phyloP scores from a whole-genome alignment of 2,888 invertebrate genomes.

The Idaea biselata region DNA sequence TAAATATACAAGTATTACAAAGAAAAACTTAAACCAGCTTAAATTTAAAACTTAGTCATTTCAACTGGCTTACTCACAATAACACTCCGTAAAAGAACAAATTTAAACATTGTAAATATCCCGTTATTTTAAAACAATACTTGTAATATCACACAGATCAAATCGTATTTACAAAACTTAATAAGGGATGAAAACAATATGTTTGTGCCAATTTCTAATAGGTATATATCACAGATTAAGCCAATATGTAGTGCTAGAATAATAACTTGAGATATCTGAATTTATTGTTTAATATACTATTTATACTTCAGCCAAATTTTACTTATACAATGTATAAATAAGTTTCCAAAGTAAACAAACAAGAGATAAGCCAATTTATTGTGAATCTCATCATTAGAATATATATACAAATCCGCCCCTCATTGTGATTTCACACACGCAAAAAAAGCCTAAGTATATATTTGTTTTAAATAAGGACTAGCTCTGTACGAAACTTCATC shows the following conservation, averaged over 20 bases:
- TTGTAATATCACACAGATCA: no score
- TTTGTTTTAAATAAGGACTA: no score
- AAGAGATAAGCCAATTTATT: not conserved
- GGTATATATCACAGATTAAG: slow-evolving; percentile 75
- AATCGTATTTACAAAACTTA: slow-evolving; percentile 15
- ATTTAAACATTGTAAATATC: no score
- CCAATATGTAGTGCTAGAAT: slow-evolving; percentile 54
- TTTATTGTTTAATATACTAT: not conserved
- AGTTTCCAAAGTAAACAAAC: not conserved
- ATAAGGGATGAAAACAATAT: slow-evolving; percentile 31
- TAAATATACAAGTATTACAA: no score
- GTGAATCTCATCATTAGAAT: no score
- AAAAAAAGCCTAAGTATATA: not conserved
- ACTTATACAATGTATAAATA: not conserved
- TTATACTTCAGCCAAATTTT: not conserved
- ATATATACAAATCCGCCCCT: no score
- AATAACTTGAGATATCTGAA: slow-evolving; percentile 7
- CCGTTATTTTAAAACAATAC: no score
- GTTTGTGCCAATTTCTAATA: slow-evolving; percentile 52
- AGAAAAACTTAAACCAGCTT: no score
- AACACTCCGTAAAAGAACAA: no score
- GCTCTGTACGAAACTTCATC: not conserved
- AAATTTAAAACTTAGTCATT: no score
- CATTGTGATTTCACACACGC: no score
- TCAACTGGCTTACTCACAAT: no score